Evolutionary conservation across 2,113 vertebrate species (phyloP), one percentile per base, ranked within the genome.

Genomic region (Kryptolebias marmoratus): DNA sequence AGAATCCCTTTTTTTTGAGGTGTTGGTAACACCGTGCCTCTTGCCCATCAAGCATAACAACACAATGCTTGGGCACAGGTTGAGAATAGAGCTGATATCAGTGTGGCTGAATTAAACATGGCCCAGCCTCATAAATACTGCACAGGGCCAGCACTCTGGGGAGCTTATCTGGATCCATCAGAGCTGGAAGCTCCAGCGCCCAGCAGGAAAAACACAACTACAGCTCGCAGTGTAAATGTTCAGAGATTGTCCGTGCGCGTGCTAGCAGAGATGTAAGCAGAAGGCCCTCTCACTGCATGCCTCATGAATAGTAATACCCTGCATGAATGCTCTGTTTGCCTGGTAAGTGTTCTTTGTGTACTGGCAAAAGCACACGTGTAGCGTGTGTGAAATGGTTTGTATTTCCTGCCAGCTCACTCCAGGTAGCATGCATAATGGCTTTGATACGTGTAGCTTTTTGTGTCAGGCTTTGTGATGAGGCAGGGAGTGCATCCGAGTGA

Each of bases 71-170:
- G 78, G 76, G 84, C 70, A 81, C 75, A 82, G 77, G 79, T 75
- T 75, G 58, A 89, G 84, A 65, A 73, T 76, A 83, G 88, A 84
- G 73, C 84, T 78, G 78, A 86, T 88, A 90, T 85, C 88, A 85
- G 91, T 76, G 77, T 81, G 85, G 81, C 82, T 93, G 91, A 94
- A 94, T 93, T 92, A 94, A 94, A 91, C 91, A 93, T 93, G 80
- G 70, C 74, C 79, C 16, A 64, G 66, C 87, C 71, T 93, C 83
- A 93, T 93, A 88, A 93, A 93, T 94, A 90, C 79, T 92, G 90
- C 87, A 92, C 83, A 39, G 70, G 45, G 73, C 80, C 71, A 64
- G 73, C 82, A 80, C 86, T 85, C 84, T 56, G 77, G 87, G 77
- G 84, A 84, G 87, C 84, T 85, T 87, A 89, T 90, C 83, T 54